Evolutionary conservation across 1,140 invertebrate species (phyloP).

Genomic region (Pseudoatta argentina): DNA sequence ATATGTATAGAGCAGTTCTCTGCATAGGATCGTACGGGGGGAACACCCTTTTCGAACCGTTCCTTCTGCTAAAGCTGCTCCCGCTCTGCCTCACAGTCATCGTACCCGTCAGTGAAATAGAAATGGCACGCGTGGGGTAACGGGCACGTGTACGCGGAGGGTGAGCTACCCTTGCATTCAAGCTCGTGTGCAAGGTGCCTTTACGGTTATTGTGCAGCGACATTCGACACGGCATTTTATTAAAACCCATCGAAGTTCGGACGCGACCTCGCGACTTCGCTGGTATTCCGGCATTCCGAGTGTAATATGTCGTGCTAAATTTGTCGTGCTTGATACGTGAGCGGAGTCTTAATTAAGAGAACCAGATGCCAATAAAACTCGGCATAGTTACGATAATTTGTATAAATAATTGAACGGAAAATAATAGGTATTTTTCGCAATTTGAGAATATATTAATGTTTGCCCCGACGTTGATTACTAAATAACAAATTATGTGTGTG

Average conservation of each 20-base stretch:
- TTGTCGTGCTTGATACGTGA: conserved; percentile 35
- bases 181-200: conserved; percentile 76
- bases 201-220: conserved; percentile 72
- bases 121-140: conserved; percentile 77
- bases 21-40: conserved; percentile 65
- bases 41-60: conserved; percentile 68
- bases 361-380: not conserved
- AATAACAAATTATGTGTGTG: not conserved
- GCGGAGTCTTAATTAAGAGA: conserved; percentile 10
- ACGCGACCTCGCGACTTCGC: conserved; percentile 31
- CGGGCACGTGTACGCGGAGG: conserved; percentile 73
- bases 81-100: conserved; percentile 32
- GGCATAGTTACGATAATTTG: conserved; percentile 5
- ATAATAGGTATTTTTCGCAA: not conserved
- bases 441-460: not conserved
- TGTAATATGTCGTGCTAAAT: conserved; percentile 37
- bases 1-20: conserved; percentile 64
- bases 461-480: not conserved
- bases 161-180: conserved; percentile 68
- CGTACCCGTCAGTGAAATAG: conserved; percentile 66
- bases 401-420: not conserved
- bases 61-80: conserved; percentile 55
- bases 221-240: conserved; percentile 75
- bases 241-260: conserved; percentile 55
- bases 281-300: conserved; percentile 31